phyloP scores from a whole-genome alignment of 2,888 invertebrate species.

The Exocentrus adspersus region DNA sequence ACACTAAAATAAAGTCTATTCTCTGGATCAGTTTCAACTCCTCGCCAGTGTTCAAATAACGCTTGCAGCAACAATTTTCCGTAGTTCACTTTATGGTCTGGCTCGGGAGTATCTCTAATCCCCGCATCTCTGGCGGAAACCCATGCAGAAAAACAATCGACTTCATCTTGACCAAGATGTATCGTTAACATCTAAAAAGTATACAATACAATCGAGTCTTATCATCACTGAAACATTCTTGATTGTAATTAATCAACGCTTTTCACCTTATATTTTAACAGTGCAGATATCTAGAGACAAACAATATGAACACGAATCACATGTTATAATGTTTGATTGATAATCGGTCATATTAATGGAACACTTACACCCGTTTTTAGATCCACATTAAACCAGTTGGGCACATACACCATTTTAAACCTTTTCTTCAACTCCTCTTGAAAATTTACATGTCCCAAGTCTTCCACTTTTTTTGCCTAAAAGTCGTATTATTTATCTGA shows the following conservation, averaged over 20 bases:
- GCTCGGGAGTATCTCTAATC: conserved; percentile 69
- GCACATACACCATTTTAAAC: conserved; percentile 94
- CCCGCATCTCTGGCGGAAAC: conserved; percentile 96
- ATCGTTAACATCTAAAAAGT: conserved; percentile 88
- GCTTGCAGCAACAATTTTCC: conserved; percentile 94
- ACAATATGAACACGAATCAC: no score
- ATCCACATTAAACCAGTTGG: conserved; percentile 99
- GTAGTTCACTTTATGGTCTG: conserved; percentile 93
- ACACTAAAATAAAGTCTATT: conserved; percentile 85
- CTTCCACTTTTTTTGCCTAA: conserved; percentile 84
- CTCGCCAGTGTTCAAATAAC: conserved; percentile 92
- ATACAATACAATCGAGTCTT: background rate
- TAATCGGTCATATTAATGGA: no score
- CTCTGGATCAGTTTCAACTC: conserved; percentile 76
- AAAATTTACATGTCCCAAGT: conserved; percentile 90
- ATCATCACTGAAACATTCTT: no score
- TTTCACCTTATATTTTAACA: no score
- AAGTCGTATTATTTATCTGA: no score
- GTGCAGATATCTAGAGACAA: no score
- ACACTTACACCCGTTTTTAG: conserved; percentile 91
- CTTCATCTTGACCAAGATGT: conserved; percentile 96
- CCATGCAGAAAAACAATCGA: conserved; percentile 98
- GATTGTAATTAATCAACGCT: no score
- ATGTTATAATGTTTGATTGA: no score
- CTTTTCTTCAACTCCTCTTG: conserved; percentile 93